These are phyloP conservation scores for Drosophila paranaensis DNA, from an alignment of 2,888 invertebrate species.

Conservation along the genomic window DNA sequence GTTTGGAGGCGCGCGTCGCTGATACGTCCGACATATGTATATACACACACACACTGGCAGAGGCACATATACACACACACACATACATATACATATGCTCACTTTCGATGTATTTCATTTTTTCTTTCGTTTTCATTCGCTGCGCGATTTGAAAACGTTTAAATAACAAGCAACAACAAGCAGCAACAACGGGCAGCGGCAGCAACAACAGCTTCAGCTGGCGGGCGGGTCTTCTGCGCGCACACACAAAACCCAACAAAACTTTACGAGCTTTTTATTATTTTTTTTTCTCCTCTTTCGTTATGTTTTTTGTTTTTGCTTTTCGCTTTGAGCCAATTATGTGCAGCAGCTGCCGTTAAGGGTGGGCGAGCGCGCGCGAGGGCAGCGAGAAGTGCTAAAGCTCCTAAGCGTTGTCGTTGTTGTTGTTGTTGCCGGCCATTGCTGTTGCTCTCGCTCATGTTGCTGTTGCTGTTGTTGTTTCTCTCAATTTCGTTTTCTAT, in stretches of 20 bases:
- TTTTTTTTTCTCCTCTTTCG: conserved; percentile 34
- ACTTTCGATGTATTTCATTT: conserved; percentile 80
- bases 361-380: conserved; percentile 14
- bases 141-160: conserved; percentile 79
- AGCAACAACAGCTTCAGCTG: conserved; percentile 40
- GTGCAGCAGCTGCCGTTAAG: conserved; percentile 72
- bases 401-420: conserved; percentile 48
- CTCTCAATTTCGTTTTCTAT: conserved; percentile 45
- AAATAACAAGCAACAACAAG: conserved; percentile 66
- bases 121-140: conserved; percentile 80
- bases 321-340: conserved; percentile 66
- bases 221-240: conserved; percentile 76
- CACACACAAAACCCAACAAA: conserved; percentile 60
- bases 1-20: conserved; percentile 60
- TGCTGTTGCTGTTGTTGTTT: conserved; percentile 24
- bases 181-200: conserved; percentile 39
- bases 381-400: conserved; percentile 49
- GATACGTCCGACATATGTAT: conserved; percentile 67
- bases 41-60: neutral
- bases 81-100: conserved; percentile 60
- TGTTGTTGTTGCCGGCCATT: conserved; percentile 49
- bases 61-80: neutral
- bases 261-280: conserved; percentile 65
- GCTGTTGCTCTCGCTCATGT: conserved; percentile 30
- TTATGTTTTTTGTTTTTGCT: conserved; percentile 47